Evolutionary conservation across 2,797 vertebrate genomes (phyloP), one percentile per base, ranked within the genome.

Genomic region (Leptodactylus fallax): DNA sequence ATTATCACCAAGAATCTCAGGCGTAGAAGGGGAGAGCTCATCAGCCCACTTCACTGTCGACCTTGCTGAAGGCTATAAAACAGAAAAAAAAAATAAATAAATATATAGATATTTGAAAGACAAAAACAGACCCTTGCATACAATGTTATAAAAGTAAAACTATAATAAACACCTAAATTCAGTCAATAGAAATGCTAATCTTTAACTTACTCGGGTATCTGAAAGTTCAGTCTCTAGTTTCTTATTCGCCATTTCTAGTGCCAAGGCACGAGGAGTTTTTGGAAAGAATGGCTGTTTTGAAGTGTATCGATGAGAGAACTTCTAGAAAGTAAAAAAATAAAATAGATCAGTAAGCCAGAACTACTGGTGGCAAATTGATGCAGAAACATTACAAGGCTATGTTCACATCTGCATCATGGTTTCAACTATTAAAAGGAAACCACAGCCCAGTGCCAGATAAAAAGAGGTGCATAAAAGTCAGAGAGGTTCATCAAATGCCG

Each of bases 211-310:
- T 80, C 23, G 74, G 19, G 27, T 21, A 61, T 79, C 81, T 0
- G 65, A 27, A 2, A 19, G 21, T 0, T 87, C 45, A 23, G 63
- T 17, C 5, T 83, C 72, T 19, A 83, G 51, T 53, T 56, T 23
- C 25, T 83, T 83, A 55, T 89, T 89, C 79, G 88, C 88, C 69
- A n/a, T 89, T 56, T 89, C 85, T 19, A 89, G 13, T 25, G 88
- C 88, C 10, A 89, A 76, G 6, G 88, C 72, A n/a, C 55, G 74
- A 3, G 88, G 91, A 21, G 83, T 85, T 88, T 90, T 92, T 53
- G 91, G 87, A 21, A 27, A 88, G n/a, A 86, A 0, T 0, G 88
- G 36, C 0, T 90, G 83, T 77, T 88, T 81, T 19, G 90, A 60
- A 12, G 88, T 91, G 65, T 83, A 61, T 16, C 16, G 3, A 53